phyloP scores from a whole-genome alignment of 2,797 vertebrate species.

The Sarcophilus harrisii region DNA sequence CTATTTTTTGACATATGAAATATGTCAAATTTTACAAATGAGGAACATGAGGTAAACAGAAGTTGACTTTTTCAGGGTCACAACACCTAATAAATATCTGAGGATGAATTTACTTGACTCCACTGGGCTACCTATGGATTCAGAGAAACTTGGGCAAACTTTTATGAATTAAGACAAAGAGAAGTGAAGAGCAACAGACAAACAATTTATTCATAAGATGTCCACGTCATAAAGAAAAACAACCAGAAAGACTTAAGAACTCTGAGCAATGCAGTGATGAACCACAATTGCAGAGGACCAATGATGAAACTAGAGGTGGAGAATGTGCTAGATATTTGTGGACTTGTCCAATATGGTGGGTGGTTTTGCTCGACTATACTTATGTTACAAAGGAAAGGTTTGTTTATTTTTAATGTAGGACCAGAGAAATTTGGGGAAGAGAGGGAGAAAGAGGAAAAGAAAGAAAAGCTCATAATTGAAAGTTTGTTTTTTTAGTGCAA shows the following conservation, averaged over 20 bases:
- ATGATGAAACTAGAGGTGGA: neutral
- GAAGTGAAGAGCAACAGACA: neutral
- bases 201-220: neutral
- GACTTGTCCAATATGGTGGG: neutral
- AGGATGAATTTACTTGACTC: neutral
- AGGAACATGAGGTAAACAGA: too few relatives aligned
- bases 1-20: too few relatives aligned
- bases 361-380: neutral
- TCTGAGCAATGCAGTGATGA: neutral
- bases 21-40: neutral
- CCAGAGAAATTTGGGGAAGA: neutral
- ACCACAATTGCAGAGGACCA: neutral
- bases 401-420: neutral
- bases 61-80: too few relatives aligned
- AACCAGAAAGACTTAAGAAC: neutral
- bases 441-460: neutral
- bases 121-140: neutral
- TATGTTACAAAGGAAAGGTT: neutral
- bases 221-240: neutral
- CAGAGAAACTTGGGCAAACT: neutral
- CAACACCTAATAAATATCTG: too few relatives aligned
- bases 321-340: neutral
- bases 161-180: neutral
- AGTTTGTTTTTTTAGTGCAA: neutral
- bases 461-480: neutral